These are phyloP conservation scores for Cantharis rustica DNA, from an alignment of 2,888 invertebrate genomes.

Conservation along the genomic window DNA sequence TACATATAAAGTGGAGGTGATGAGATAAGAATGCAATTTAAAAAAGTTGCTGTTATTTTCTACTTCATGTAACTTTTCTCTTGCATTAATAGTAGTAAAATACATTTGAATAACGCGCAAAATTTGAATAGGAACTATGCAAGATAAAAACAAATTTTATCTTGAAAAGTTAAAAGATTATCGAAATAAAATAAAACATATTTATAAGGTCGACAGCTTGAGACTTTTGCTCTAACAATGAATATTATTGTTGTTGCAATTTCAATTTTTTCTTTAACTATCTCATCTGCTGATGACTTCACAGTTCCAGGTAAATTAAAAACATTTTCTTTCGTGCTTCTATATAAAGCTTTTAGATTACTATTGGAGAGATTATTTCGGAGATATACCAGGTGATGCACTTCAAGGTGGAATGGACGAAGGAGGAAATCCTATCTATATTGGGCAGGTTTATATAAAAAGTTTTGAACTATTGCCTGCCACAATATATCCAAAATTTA, in stretches of 20 bases:
- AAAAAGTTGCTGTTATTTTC: neutral
- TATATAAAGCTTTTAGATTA: constrained; percentile 21
- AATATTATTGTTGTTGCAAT: neutral
- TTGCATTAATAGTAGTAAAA: neutral
- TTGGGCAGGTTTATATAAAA: constrained; percentile 15
- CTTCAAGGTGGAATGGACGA: constrained; percentile 16
- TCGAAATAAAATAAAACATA: neutral
- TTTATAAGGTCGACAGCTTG: neutral
- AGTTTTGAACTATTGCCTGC: neutral
- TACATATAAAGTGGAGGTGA: neutral
- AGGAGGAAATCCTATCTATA: constrained; percentile 14
- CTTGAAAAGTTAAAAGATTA: neutral
- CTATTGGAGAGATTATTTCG: constrained; percentile 23
- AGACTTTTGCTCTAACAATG: neutral
- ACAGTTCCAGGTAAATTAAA: neutral
- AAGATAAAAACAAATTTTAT: neutral
- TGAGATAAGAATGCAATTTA: neutral
- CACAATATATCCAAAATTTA: neutral
- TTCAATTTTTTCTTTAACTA: neutral
- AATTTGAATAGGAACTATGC: neutral
- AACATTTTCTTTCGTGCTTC: neutral
- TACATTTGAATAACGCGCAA: neutral
- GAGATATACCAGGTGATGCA: constrained; percentile 26
- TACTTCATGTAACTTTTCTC: neutral
- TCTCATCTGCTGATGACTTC: neutral